Base-by-base conservation (phyloP, 1,140 invertebrate species). In the Paraescarpia echinospica region DNA sequence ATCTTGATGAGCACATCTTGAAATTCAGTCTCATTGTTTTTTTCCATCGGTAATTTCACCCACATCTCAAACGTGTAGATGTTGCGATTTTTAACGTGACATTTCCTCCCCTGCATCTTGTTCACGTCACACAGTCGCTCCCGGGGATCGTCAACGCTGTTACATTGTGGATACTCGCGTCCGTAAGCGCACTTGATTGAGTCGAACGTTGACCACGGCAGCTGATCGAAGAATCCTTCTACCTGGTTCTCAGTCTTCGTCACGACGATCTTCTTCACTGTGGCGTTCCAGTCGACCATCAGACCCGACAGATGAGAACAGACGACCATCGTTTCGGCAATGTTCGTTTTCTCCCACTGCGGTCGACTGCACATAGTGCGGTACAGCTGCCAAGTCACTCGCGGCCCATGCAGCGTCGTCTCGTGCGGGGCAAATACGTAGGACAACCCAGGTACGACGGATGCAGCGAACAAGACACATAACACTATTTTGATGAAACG, bases 171-270 rank as follows among this genome's bases (percentile, higher is more conserved):
- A 27, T 90, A 90, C 89, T 90, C 89, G n/a, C 27, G n/a, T 8
- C 89, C 89, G 27, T 8, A 90, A 8, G 91, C 34, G 22, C 89
- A 90, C 27, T 90, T 90, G n/a, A 90, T 5, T 91, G 91, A 93
- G 27, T 33, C 89, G 2, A 48, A 35, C 51, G 92, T 31, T 22
- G 91, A 93, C 51, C 22, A 34, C 12, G 93, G 93, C 41, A 93
- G 91, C 14, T 41, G 12, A 35, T 89, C 41, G 33, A 93, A n/a
- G 88, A 93, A 35, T 18, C 18, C 59, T 48, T 92, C 93, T 1
- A 91, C 93, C 59, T 88, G 93, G 41, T 93, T 93, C 14, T 93
- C 93, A 48, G 48, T 35, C 9, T 88, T n/a, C 93, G 92, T 93
- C 34, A 93, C 59, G 31, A n/a, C 89, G 31, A 92, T 59, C 89